Conservation (phyloP, 2,888 invertebrate species). For the Dendrolimus pini region DNA sequence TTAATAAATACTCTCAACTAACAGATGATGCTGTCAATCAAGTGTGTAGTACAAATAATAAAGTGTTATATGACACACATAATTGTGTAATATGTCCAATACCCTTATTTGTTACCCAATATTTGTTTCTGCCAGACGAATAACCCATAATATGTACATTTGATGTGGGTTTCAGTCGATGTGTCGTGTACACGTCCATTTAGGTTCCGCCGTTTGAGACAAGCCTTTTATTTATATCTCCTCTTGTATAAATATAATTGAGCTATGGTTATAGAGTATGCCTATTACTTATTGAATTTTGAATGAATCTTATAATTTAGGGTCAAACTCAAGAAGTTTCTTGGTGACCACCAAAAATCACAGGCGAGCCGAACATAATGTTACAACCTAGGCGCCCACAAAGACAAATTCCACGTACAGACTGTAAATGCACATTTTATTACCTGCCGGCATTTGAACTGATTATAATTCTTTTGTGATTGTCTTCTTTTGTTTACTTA, state of each 20-base stretch:
- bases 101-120: conserved; percentile 5
- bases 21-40: too few species aligned
- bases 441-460: too few species aligned
- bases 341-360: too few species aligned
- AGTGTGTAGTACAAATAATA: background rate
- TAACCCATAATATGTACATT: conserved; percentile 45
- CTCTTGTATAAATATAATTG: background rate
- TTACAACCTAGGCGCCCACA: too few species aligned
- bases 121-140: conserved; percentile 35
- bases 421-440: too few species aligned
- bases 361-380: too few species aligned
- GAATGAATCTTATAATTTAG: too few species aligned
- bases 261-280: background rate
- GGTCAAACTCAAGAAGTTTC: too few species aligned
- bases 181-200: conserved; percentile 21
- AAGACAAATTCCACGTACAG: too few species aligned
- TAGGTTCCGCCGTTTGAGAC: conserved; percentile 26
- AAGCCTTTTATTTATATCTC: conserved; percentile 26
- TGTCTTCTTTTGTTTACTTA: too few species aligned
- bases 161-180: conserved; percentile 55
- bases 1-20: too few species aligned
- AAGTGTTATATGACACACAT: background rate
- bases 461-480: too few species aligned
- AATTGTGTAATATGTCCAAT: conserved; percentile 5
- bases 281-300: background rate